Evolutionary conservation across 2,113 vertebrate genomes (phyloP).

Genomic region (Odocoileus virginianus): DNA sequence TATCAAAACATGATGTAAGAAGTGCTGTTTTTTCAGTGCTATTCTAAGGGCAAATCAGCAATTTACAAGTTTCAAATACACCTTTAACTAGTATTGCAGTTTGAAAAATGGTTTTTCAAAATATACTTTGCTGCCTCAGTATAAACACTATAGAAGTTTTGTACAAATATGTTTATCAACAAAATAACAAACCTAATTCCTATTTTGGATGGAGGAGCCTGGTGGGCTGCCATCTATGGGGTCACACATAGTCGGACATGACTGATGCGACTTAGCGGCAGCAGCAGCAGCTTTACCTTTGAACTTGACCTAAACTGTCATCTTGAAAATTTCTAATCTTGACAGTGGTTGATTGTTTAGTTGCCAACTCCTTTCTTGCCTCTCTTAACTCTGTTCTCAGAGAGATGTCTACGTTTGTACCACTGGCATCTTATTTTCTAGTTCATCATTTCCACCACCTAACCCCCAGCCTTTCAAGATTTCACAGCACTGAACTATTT

Average conservation of each 20-base stretch:
- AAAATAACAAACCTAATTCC: not conserved
- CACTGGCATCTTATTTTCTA: not conserved
- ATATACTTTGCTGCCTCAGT: conserved; percentile 58
- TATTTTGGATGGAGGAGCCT: not conserved
- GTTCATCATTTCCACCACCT: not conserved
- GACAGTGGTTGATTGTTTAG: conserved; percentile 49
- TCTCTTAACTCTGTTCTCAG: conserved; percentile 36
- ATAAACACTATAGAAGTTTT: not conserved
- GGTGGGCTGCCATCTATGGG: too few species aligned
- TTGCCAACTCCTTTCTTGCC: conserved; percentile 45
- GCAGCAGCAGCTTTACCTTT: conserved; percentile 17
- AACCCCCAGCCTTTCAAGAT: not conserved
- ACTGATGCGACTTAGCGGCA: too few species aligned
- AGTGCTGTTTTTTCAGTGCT: conserved; percentile 74
- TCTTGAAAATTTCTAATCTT: conserved; percentile 22
- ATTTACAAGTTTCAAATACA: conserved; percentile 80
- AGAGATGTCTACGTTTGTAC: conserved; percentile 12
- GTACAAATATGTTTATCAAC: not conserved
- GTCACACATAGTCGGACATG: too few species aligned
- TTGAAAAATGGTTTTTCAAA: conserved; percentile 76
- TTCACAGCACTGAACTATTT: not conserved
- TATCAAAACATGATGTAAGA: conserved; percentile 74
- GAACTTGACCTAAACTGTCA: conserved; percentile 35
- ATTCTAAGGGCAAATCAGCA: conserved; percentile 71
- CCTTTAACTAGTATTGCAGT: conserved; percentile 79